Conservation (phyloP, 2,888 invertebrate species). For the Tetragnatha montana region DNA sequence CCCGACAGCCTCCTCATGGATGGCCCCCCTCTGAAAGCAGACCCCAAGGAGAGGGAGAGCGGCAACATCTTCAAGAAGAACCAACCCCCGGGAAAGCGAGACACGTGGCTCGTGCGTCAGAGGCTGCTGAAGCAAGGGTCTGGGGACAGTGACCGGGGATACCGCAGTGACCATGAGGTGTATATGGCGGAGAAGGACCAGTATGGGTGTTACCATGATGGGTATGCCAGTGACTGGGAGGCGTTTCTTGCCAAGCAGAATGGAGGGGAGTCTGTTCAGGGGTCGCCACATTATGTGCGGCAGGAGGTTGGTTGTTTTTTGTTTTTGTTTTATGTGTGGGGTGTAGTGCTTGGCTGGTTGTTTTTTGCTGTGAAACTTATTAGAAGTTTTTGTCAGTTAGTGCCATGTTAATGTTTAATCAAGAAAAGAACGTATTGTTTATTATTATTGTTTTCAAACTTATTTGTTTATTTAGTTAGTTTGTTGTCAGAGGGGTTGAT, state of each 20-base stretch:
- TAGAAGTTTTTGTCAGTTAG: too few species aligned
- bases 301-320: background rate
- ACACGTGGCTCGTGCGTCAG: constrained; percentile 62
- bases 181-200: constrained; percentile 66
- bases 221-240: constrained; percentile 71
- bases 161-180: constrained; percentile 70
- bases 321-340: too few species aligned
- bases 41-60: constrained; percentile 25
- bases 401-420: too few species aligned
- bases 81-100: constrained; percentile 47
- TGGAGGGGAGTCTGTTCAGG: constrained; percentile 13
- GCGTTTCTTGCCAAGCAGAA: constrained; percentile 65
- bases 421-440: too few species aligned
- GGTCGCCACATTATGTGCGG: constrained; percentile 40
- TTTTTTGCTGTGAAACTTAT: too few species aligned
- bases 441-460: too few species aligned
- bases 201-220: constrained; percentile 60
- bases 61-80: constrained; percentile 64
- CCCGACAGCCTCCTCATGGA: constrained; percentile 45
- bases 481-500: too few species aligned
- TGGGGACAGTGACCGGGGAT: constrained; percentile 70
- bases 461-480: too few species aligned
- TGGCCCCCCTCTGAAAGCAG: constrained; percentile 37
- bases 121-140: constrained; percentile 58
- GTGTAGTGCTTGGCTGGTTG: too few species aligned